Percentiles rank a stretch among this genome's conserved stretches.
Evolutionary conservation across 2,113 vertebrate species (phyloP).

Genomic region (Camelus bactrianus): DNA sequence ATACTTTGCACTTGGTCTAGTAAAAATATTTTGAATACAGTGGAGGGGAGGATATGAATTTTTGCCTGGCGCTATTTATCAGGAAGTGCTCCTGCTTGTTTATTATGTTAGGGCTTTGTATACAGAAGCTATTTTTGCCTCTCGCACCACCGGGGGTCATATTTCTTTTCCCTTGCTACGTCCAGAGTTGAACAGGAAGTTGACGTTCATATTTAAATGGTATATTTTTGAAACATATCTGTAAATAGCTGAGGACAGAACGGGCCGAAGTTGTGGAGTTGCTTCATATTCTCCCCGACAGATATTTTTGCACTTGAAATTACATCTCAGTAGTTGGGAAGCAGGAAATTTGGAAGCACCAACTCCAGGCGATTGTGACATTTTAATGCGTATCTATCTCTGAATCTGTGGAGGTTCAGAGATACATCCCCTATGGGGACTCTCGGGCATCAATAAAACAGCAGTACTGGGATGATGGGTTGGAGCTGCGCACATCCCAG

Average conservation of each 20-base stretch:
- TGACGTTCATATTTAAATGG: conserved; percentile 56
- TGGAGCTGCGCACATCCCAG: background rate
- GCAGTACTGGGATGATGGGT: background rate
- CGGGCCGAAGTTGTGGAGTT: conserved; percentile 7
- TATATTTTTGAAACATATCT: conserved; percentile 46
- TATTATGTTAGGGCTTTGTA: conserved; percentile 75
- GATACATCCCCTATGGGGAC: background rate
- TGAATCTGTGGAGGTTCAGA: background rate
- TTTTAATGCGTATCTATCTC: background rate
- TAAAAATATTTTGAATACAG: conserved; percentile 79
- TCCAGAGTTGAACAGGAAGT: conserved; percentile 68
- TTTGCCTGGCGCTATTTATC: conserved; percentile 68
- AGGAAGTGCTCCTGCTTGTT: conserved; percentile 75
- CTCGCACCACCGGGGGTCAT: conserved; percentile 5
- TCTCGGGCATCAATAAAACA: conserved; percentile 4
- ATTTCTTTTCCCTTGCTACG: conserved; percentile 57
- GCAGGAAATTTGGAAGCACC: conserved; percentile 22
- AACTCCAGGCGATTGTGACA: background rate
- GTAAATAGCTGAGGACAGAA: conserved; percentile 54
- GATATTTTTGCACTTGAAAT: conserved; percentile 59
- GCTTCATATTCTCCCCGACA: conserved; percentile 41
- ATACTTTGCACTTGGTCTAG: conserved; percentile 72
- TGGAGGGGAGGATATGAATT: conserved; percentile 69
- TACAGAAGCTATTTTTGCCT: conserved; percentile 69
- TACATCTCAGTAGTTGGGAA: background rate